phyloP scores from a whole-genome alignment of 1,140 invertebrate genomes.

The Mamestra configurata region DNA sequence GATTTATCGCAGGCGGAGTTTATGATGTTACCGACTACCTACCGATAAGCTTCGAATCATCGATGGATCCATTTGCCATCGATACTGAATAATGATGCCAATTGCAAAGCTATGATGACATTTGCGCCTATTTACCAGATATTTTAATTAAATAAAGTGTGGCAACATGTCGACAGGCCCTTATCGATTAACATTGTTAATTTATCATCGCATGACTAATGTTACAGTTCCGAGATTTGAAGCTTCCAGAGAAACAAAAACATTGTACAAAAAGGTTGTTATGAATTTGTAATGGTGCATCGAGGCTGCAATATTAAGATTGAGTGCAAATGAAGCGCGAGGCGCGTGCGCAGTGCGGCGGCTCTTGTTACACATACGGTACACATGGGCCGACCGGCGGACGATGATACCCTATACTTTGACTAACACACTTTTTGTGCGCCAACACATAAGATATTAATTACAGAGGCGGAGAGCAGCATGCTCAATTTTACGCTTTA shows the following conservation, averaged over 20 bases:
- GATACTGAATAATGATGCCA: not conserved
- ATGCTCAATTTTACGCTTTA: conserved; percentile 79
- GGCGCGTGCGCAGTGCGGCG: conserved; percentile 73
- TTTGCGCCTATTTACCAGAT: not conserved
- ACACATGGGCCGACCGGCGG: conserved; percentile 63
- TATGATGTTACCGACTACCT: conserved; percentile 49
- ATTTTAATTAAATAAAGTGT: not conserved
- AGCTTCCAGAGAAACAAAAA: conserved; percentile 67
- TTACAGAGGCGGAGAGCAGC: conserved; percentile 76
- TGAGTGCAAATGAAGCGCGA: conserved; percentile 77
- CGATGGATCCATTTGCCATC: conserved; percentile 1
- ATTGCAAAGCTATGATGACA: no score
- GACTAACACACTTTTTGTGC: conserved; percentile 71
- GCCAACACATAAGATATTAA: conserved; percentile 80
- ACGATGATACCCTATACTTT: conserved; percentile 69
- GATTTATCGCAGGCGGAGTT: conserved; percentile 54
- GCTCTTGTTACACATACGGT: conserved; percentile 69
- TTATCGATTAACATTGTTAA: conserved; percentile 41
- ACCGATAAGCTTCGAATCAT: conserved; percentile 35
- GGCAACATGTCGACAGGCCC: not conserved
- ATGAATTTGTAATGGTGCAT: conserved; percentile 80
- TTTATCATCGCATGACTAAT: conserved; percentile 42
- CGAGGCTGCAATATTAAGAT: conserved; percentile 77
- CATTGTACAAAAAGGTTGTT: conserved; percentile 64
- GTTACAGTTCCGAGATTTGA: conserved; percentile 50